Evolutionary conservation across 2,113 vertebrate genomes (phyloP).

Genomic region (Candoia aspera): DNA sequence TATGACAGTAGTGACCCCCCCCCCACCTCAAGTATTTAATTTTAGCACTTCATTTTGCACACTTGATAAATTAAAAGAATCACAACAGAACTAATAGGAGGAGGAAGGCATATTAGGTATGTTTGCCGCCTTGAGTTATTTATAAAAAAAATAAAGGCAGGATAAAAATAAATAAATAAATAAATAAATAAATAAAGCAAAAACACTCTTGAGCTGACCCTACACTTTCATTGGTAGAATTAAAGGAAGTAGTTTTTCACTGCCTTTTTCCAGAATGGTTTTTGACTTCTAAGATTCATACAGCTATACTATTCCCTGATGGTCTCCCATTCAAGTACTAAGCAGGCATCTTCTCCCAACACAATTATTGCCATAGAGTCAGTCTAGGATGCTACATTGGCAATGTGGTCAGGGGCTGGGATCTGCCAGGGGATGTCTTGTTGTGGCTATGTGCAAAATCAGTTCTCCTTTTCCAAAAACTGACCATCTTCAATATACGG

Average conservation of each 20-base stretch:
- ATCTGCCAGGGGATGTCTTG: no score
- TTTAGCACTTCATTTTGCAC: not conserved
- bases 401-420: no score
- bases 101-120: no score
- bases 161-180: no score
- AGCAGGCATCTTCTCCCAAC: not conserved
- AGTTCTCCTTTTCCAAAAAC: conserved; percentile 34
- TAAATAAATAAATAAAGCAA: no score
- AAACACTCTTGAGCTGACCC: not conserved
- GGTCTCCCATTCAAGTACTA: not conserved
- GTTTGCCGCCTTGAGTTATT: no score
- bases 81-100: not conserved
- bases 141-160: no score
- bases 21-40: not conserved
- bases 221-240: not conserved
- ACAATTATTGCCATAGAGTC: not conserved
- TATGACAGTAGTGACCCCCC: not conserved
- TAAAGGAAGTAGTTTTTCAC: not conserved
- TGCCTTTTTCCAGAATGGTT: not conserved
- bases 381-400: no score
- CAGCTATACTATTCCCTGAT: not conserved
- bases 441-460: conserved; percentile 7
- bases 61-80: not conserved
- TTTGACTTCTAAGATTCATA: not conserved
- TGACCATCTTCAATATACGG: not conserved